Evolutionary conservation across 2,888 invertebrate genomes (phyloP).

Genomic region (Gnatocerus cornutus): DNA sequence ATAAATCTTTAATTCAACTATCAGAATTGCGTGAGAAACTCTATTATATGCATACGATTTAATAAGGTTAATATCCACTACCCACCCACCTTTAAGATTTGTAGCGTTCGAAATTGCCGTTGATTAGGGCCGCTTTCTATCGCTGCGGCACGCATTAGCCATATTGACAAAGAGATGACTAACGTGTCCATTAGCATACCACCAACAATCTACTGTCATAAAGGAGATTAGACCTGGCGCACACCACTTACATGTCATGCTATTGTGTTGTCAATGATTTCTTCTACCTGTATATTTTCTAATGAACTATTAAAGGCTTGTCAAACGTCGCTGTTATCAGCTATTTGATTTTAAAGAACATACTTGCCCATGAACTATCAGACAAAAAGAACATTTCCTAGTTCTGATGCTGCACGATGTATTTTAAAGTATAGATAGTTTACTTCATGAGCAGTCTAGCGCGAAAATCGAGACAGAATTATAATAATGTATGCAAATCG

Average conservation of each 20-base stretch:
- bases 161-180: conserved; percentile 54
- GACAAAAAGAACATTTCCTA: not conserved
- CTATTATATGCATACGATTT: conserved; percentile 38
- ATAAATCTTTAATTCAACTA: conserved; percentile 28
- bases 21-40: conserved; percentile 47
- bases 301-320: conserved; percentile 53
- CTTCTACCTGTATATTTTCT: conserved; percentile 51
- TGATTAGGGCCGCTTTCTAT: conserved; percentile 54
- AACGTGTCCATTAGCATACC: conserved; percentile 57
- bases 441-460: not conserved
- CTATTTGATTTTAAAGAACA: conserved; percentile 15
- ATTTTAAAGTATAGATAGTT: not conserved
- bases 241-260: conserved; percentile 50
- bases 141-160: conserved; percentile 48
- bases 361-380: conserved; percentile 10
- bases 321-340: conserved; percentile 49
- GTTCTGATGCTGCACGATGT: not conserved
- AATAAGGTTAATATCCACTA: conserved; percentile 42
- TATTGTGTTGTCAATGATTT: conserved; percentile 50
- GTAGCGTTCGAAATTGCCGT: conserved; percentile 50
- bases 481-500: conserved; percentile 2
- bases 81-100: conserved; percentile 41
- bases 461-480: not conserved
- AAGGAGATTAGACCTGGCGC: conserved; percentile 50
- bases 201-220: conserved; percentile 52